Conservation (phyloP, 2,797 vertebrate genomes). For the Myiotriccus ornatus region DNA sequence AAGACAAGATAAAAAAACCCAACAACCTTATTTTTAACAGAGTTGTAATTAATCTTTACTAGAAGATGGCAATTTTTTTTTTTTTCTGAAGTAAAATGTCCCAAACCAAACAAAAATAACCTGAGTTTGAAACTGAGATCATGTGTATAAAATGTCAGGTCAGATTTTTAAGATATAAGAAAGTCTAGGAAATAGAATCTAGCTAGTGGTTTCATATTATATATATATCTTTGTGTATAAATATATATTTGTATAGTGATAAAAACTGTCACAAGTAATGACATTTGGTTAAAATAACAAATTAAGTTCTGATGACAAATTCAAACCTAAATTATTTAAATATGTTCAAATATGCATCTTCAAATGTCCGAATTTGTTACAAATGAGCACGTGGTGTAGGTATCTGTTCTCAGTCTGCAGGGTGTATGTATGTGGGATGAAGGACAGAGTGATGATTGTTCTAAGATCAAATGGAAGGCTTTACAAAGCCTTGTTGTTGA, state of each 20-base stretch:
- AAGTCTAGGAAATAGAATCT: background rate
- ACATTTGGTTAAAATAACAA: background rate
- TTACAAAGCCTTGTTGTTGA: background rate
- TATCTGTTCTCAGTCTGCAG: background rate
- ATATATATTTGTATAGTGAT: background rate
- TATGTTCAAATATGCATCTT: background rate
- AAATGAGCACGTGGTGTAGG: background rate
- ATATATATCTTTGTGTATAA: background rate
- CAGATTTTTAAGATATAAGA: background rate
- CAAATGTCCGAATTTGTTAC: background rate
- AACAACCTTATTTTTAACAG: background rate
- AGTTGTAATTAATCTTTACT: background rate
- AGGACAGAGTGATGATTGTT: constrained; percentile 11
- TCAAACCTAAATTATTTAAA: background rate
- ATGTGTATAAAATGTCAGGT: background rate
- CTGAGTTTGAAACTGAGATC: background rate
- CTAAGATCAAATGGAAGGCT: background rate
- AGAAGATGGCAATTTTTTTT: background rate
- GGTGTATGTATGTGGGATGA: background rate
- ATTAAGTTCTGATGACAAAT: background rate
- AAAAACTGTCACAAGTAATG: background rate
- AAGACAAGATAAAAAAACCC: background rate
- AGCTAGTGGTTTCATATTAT: background rate
- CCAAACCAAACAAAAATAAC: background rate
- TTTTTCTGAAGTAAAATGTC: background rate